phyloP scores from a whole-genome alignment of 2,113 vertebrate species.

The Montifringilla adamsi region DNA sequence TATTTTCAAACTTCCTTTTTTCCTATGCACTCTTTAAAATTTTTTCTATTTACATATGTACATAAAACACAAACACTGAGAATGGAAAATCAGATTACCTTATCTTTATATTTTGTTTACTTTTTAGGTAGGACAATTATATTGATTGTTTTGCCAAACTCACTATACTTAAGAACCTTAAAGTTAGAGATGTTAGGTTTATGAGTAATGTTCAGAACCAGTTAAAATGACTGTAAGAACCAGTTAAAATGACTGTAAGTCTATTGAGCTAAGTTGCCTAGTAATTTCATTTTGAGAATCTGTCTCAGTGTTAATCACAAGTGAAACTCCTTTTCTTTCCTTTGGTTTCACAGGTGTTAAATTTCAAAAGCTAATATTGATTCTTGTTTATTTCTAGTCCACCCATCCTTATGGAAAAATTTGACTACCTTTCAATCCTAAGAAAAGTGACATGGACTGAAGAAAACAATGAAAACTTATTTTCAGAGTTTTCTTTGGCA shows the following conservation, averaged over 20 bases:
- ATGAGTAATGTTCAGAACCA: background rate
- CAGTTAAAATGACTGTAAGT: background rate
- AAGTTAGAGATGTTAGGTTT: background rate
- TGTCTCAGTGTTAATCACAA: background rate
- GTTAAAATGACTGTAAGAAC: background rate
- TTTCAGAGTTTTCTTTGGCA: background rate
- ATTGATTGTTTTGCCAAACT: background rate
- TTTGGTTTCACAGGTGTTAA: conserved; percentile 40
- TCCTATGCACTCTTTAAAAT: background rate
- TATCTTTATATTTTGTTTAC: conserved; percentile 46
- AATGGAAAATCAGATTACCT: background rate
- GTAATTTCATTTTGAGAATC: conserved; percentile 41
- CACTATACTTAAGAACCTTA: background rate
- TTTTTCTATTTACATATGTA: background rate
- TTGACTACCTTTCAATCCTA: background rate
- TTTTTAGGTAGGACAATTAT: conserved; percentile 29
- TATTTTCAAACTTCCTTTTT: background rate
- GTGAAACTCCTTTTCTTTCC: conserved; percentile 30
- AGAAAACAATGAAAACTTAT: background rate
- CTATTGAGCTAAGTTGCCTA: background rate
- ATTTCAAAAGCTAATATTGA: conserved; percentile 6
- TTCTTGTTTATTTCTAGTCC: conserved; percentile 30
- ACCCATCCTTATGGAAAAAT: background rate
- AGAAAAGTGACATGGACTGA: background rate
- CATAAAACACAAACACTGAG: background rate